A percentile compares a stretch with the other conserved stretches of the same genome.
phyloP scores from a whole-genome alignment of 2,113 vertebrate species.

The Tragelaphus imberbis region DNA sequence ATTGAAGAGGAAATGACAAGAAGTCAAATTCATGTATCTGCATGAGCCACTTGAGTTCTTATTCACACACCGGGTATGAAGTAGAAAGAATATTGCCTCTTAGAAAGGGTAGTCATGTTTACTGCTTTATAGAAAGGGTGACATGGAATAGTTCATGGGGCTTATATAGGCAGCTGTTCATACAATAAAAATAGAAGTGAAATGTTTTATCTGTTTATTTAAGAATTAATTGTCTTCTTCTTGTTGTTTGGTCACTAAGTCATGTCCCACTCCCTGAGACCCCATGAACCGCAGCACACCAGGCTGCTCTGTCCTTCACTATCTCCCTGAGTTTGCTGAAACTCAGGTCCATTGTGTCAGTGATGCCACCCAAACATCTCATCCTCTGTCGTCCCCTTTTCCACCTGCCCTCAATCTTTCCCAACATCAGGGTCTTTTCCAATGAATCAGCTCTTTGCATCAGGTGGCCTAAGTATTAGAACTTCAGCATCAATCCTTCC shows the following conservation, averaged over 20 bases:
- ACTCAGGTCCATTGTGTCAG: background rate
- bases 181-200: background rate
- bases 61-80: background rate
- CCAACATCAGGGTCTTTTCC: background rate
- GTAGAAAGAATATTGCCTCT: background rate
- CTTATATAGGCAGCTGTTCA: background rate
- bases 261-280: background rate
- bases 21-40: background rate
- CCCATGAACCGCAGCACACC: background rate
- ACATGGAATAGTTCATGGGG: background rate
- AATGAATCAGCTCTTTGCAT: background rate
- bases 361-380: background rate
- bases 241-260: background rate
- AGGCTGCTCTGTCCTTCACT: background rate
- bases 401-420: background rate
- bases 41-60: background rate
- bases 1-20: background rate
- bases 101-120: background rate
- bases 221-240: background rate
- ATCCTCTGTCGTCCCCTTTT: background rate
- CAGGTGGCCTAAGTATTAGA: background rate
- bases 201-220: slow-evolving; percentile 3
- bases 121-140: slow-evolving; percentile 14
- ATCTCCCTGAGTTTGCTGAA: background rate
- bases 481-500: background rate